These are phyloP conservation scores for Onchidella celtica DNA, from an alignment of 2,888 invertebrate species.

Conservation along the genomic window DNA sequence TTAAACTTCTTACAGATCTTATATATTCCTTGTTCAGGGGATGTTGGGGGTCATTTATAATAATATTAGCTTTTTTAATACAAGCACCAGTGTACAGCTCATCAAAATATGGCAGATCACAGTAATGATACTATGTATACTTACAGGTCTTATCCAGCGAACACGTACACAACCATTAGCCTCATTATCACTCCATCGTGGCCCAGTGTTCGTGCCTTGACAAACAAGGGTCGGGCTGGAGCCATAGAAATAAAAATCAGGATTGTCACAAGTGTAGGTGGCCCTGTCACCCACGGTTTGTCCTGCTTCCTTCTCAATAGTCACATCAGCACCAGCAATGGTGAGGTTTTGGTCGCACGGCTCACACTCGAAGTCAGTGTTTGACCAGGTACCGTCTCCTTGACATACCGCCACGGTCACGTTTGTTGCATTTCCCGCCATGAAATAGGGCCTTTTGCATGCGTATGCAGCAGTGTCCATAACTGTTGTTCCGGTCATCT, in stretches of 20 bases:
- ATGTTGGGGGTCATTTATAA: no score
- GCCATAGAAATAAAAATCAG: no score
- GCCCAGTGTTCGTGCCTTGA: neutral
- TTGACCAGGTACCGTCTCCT: neutral
- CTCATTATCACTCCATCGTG: neutral
- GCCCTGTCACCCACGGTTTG: neutral
- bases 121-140: no score
- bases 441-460: neutral
- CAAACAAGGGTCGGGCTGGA: no score
- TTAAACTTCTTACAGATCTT: no score
- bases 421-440: neutral
- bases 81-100: no score
- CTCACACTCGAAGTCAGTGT: neutral
- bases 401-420: neutral
- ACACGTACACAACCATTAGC: neutral
- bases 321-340: neutral
- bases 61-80: no score
- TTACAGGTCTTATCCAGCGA: neutral
- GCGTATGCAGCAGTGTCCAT: neutral
- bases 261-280: neutral
- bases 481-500: no score
- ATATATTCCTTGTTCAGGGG: no score
- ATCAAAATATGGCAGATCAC: no score
- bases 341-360: neutral
- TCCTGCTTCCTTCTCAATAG: neutral